Evolutionary conservation across 2,113 vertebrate genomes (phyloP), one percentile per base, ranked within the genome.

Genomic region (Leucoraja erinaceus): DNA sequence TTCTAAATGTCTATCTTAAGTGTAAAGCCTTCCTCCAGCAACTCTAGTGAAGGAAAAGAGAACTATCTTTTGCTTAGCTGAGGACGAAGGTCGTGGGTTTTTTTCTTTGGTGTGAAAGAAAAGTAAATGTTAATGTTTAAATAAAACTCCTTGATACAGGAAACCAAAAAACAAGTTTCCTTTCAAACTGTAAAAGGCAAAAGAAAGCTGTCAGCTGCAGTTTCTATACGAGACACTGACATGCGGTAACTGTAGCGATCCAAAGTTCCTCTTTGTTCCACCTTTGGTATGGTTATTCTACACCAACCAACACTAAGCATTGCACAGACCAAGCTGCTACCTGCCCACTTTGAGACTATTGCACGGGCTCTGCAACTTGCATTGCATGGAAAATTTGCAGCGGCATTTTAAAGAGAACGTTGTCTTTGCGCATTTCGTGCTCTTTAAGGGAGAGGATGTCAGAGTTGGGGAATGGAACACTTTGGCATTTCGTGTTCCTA

Each of bases 161-260:
- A 91, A 91, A 70, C 88, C 63, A 25, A 72, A 16, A 33, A 38
- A n/a, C 20, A 25, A 2, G 16, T 25, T 91, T 91, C 88, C 88
- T 91, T 20, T 91, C 66, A 72, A 91, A 91, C 88, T 47, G 66
- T 91, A 68, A 91, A 91, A 68, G 8, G 68, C 33, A 18, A 70
- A 20, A 91, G 88, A 70, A 38, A 91, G 66, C 66, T 72, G 61
- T 70, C 88, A 72, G 88, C 88, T 91, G 88, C 88, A 91, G 63
- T 70, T 68, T 70, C 8, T 31, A 33, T 31, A 72, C 63, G 47
- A 72, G 66, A 33, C 5, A 54, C n/a, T 88, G 83, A 88, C 83
- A 61, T 86, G 83, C 2, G 10, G 59, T 88, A 31, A 63, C 63
- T 88, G 28, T 63, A 14, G 31, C 6, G 10, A 88, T 88, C 59